Percentiles rank a stretch among this genome's conserved stretches.
phyloP scores from a whole-genome alignment of 2,797 vertebrate species.

The Hafferia zeledoni region DNA sequence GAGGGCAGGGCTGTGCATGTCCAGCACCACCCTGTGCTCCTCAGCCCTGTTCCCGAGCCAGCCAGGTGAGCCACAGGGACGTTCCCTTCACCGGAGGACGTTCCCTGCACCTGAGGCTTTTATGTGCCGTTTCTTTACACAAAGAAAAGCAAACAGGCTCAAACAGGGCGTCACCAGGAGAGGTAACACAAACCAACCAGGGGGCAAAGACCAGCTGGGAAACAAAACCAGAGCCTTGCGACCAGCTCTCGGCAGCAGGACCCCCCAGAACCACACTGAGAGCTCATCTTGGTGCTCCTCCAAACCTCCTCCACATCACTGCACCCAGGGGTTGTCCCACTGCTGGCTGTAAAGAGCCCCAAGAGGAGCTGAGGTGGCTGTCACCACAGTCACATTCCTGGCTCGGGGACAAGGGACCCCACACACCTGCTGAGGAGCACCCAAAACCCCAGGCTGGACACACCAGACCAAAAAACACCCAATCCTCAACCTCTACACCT shows the following conservation, averaged over 20 bases:
- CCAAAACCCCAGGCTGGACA: not conserved
- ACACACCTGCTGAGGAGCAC: not conserved
- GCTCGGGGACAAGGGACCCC: fast-evolving
- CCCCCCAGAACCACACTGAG: fast-evolving
- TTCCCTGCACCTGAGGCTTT: not conserved
- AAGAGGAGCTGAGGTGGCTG: fast-evolving
- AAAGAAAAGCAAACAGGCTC: conserved; percentile 23
- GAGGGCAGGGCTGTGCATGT: not conserved
- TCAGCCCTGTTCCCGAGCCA: not conserved
- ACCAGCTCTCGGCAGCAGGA: fast-evolving
- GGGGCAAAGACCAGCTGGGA: not conserved
- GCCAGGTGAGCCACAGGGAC: not conserved
- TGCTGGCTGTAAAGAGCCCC: not conserved
- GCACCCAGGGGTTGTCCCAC: fast-evolving
- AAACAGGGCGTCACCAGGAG: not conserved
- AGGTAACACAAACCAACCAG: not conserved
- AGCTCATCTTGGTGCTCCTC: not conserved
- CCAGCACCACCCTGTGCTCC: not conserved
- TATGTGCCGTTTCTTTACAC: conserved; percentile 9
- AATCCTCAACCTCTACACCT: not conserved
- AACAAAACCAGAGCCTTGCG: not conserved
- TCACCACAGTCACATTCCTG: not conserved
- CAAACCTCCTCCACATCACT: not conserved
- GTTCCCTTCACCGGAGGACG: not conserved
- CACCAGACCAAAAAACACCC: not conserved